Conservation (phyloP, 2,888 invertebrate species). For the Suillia variegata region DNA sequence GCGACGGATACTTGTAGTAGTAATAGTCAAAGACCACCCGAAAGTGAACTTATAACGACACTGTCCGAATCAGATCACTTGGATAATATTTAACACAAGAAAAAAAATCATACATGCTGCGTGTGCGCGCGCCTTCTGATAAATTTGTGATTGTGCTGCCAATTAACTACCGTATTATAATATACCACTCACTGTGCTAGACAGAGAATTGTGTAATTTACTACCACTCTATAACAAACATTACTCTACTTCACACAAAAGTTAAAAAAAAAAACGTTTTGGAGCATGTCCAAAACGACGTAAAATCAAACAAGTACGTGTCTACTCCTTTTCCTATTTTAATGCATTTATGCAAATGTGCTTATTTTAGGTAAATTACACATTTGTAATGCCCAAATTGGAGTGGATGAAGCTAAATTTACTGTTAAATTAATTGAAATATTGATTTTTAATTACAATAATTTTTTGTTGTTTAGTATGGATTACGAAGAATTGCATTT, state of each 20-base stretch:
- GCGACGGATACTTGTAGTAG: conserved; percentile 8
- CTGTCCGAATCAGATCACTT: conserved; percentile 21
- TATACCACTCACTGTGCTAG: background rate
- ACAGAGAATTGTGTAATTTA: background rate
- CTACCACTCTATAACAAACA: background rate
- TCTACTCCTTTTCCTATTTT: background rate
- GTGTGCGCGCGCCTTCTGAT: conserved; percentile 18
- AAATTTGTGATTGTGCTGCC: conserved; percentile 23
- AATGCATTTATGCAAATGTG: no score
- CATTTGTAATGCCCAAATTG: background rate
- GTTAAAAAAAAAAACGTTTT: background rate
- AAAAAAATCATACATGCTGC: conserved; percentile 17
- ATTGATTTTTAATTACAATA: no score
- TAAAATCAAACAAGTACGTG: background rate
- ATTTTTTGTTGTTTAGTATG: no score
- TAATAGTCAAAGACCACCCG: no score
- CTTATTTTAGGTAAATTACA: background rate
- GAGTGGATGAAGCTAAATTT: background rate
- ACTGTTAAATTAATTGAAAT: no score
- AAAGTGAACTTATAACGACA: conserved; percentile 7
- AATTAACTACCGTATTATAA: background rate
- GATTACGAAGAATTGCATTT: no score
- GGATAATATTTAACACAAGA: conserved; percentile 29
- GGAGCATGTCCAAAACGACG: background rate
- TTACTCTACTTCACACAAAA: background rate